Evolutionary conservation across 2,113 vertebrate genomes (phyloP), one percentile per base, ranked within the genome.

Genomic region (Sylvia atricapilla): DNA sequence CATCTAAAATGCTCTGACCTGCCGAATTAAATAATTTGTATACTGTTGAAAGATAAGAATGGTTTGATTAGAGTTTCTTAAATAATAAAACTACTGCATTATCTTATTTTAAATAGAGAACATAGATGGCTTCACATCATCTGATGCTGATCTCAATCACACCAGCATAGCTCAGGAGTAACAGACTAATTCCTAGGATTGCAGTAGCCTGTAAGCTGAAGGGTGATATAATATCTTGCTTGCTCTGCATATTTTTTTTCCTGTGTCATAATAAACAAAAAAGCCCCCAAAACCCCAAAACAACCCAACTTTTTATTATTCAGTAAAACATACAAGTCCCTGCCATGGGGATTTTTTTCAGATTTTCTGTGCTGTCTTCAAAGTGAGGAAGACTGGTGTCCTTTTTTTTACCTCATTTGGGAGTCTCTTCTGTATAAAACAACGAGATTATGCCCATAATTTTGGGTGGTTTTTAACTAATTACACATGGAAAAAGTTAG

Each of bases 321-420:
- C 33, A 50, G 21, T 66, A 78, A 84, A 70, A 41, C n/a, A 69
- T 53, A 15, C 6, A 63, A 49, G n/a, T 89, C 10, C 15, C 5
- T 8, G 0, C 19, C 2, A 23, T 47, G 9, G 6, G 10, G 0
- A 1, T 3, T 50, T 52, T 39, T 81, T 49, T 10, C 43, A 85
- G n/a, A 23, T 73, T 83, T 89, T 92, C 19, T 70, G 16, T 16
- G 8, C 18, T 92, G 22, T 6, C 11, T 89, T 87, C 35, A 84
- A 63, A 31, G 4, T 4, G 6, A 43, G 28, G 18, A 74, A 66
- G 21, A 50, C 10, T 63, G 4, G 1, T 74, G 6, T 52, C 39
- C 28, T 49, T 62, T 84, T 35, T 35, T 70, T n/a, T 74, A 35
- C 39, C 33, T 73, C 9, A 18, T 85, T 82, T 83, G 28, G 16